Evolutionary conservation across 2,888 invertebrate genomes (phyloP).

Genomic region (Pegoplata infirma): DNA sequence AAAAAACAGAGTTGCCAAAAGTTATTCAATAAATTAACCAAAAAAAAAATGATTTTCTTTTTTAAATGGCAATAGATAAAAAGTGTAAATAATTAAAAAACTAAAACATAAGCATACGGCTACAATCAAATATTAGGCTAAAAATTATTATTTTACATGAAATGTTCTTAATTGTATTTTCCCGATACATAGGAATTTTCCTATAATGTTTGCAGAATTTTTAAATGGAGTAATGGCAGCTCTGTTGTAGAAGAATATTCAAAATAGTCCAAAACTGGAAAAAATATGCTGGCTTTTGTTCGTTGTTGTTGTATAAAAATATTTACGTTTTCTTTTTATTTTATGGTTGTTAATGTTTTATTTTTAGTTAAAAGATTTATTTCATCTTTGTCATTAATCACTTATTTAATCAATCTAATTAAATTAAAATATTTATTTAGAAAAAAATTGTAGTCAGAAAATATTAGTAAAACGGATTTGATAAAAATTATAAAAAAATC

Average conservation of each 20-base stretch:
- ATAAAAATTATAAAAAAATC: not conserved
- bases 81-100: too few relatives aligned
- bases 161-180: too few relatives aligned
- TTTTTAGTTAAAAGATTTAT: not conserved
- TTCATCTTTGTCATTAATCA: too few relatives aligned
- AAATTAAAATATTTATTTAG: slow-evolving; percentile 3
- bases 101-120: too few relatives aligned
- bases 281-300: slow-evolving; percentile 19
- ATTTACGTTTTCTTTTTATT: not conserved
- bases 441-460: too few relatives aligned
- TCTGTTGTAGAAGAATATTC: not conserved
- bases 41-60: too few relatives aligned
- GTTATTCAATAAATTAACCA: not conserved
- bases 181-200: too few relatives aligned
- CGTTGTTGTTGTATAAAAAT: not conserved
- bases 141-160: too few relatives aligned
- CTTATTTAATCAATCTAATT: not conserved
- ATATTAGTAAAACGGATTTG: not conserved
- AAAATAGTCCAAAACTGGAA: not conserved
- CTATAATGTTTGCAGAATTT: too few relatives aligned
- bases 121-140: too few relatives aligned
- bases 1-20: slow-evolving; percentile 4
- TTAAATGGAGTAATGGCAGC: too few relatives aligned
- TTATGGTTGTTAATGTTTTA: not conserved
- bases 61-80: too few relatives aligned